These are phyloP conservation scores for Phodopus roborovskii DNA, from an alignment of 2,113 vertebrate species.

Conservation along the genomic window DNA sequence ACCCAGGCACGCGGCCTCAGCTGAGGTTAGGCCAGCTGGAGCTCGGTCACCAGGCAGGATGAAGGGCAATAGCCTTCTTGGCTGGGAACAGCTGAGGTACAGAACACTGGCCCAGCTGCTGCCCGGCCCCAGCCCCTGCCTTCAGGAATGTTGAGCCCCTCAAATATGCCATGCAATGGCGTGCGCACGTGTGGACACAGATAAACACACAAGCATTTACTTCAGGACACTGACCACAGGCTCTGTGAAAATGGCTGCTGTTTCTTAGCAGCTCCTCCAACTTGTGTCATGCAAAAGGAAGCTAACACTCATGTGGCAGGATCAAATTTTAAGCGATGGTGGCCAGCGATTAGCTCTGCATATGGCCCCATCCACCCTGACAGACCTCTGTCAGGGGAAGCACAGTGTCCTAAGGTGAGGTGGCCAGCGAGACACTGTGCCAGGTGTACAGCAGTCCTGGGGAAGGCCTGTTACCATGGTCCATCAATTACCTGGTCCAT, in stretches of 20 bases:
- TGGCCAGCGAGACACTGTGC: fast-evolving
- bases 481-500: too few relatives aligned
- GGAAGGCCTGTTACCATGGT: background rate
- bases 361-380: fast-evolving
- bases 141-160: conserved; percentile 72
- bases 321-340: background rate
- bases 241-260: background rate
- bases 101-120: conserved; percentile 79
- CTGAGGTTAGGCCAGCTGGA: conserved; percentile 24
- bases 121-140: conserved; percentile 17
- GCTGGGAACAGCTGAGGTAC: conserved; percentile 79
- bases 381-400: fast-evolving
- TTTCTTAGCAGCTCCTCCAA: background rate
- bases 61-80: background rate
- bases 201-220: background rate
- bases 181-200: background rate
- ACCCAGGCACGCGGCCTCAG: background rate
- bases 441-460: too few relatives aligned
- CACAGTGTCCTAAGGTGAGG: fast-evolving
- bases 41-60: background rate
- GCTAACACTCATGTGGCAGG: background rate
- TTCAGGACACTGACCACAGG: background rate
- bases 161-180: conserved; percentile 54
- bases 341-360: fast-evolving
- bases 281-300: background rate